phyloP scores from a whole-genome alignment of 2,113 vertebrate species.

The Equus quagga region DNA sequence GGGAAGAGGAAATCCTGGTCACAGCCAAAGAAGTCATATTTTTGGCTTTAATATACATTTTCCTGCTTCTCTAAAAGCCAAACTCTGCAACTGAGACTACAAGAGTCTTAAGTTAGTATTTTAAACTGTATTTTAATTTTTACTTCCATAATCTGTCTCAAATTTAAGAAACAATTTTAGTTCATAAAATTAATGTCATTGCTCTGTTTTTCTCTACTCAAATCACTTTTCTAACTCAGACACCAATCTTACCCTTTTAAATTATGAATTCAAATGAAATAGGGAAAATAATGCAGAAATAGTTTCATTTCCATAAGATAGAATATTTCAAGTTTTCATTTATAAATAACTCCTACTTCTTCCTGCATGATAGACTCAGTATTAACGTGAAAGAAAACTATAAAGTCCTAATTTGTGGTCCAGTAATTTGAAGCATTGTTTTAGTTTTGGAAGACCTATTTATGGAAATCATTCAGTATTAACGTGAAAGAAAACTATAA shows the following conservation, averaged over 20 bases:
- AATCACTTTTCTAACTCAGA: constrained; percentile 58
- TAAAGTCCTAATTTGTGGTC: neutral
- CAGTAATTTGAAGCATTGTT: constrained; percentile 21
- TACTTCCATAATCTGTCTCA: constrained; percentile 82
- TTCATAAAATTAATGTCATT: constrained; percentile 74
- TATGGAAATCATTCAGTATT: neutral
- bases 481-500: constrained; percentile 37
- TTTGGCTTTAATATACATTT: constrained; percentile 90
- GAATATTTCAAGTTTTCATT: constrained; percentile 12
- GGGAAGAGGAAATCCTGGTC: constrained; percentile 91
- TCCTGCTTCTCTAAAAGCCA: constrained; percentile 86
- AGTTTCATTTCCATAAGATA: constrained; percentile 23
- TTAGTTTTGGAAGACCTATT: too few relatives aligned
- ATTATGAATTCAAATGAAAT: constrained; percentile 62
- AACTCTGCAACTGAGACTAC: constrained; percentile 81
- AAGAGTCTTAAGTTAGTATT: constrained; percentile 84
- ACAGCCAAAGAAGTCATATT: constrained; percentile 89
- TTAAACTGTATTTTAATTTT: constrained; percentile 84
- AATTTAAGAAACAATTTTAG: constrained; percentile 72
- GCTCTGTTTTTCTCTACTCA: constrained; percentile 57
- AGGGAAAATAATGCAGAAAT: constrained; percentile 45
- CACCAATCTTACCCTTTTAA: constrained; percentile 41
- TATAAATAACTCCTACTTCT: constrained; percentile 51
- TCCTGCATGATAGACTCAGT: neutral
- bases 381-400: constrained; percentile 45